A percentile compares a stretch with the other conserved stretches of the same genome.
Conservation (phyloP, 2,888 invertebrate genomes). For the Plebejus melissa region DNA sequence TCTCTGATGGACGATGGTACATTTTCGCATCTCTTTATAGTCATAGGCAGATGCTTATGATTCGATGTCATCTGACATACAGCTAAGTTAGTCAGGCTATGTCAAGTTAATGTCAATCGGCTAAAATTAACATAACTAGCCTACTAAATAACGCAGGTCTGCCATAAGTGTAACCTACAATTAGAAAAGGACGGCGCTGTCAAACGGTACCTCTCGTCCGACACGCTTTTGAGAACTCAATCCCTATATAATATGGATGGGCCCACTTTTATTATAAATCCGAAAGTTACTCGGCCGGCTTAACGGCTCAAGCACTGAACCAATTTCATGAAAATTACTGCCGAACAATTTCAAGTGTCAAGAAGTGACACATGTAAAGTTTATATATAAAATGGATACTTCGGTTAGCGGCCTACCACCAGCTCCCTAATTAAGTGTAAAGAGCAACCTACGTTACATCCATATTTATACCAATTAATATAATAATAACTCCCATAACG, state of each 20-base stretch:
- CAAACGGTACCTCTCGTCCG: not conserved
- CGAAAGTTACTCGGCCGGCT: conserved; percentile 15
- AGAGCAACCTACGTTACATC: not conserved
- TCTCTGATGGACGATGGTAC: too few relatives aligned
- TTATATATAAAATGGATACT: not conserved
- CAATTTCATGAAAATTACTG: conserved; percentile 15
- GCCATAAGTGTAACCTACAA: not conserved
- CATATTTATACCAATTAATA: too few relatives aligned
- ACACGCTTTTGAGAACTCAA: conserved; percentile 18
- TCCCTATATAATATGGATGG: conserved; percentile 17
- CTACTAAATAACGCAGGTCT: too few relatives aligned
- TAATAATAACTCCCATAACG: too few relatives aligned
- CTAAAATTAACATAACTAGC: too few relatives aligned
- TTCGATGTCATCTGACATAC: too few relatives aligned
- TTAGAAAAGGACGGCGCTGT: conserved; percentile 3
- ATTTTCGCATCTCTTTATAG: too few relatives aligned
- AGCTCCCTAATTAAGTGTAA: not conserved
- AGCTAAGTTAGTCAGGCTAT: too few relatives aligned
- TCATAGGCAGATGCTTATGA: too few relatives aligned
- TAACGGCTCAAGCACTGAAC: conserved; percentile 19
- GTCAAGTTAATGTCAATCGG: not conserved
- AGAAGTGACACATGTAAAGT: conserved; percentile 15
- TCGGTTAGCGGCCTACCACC: not conserved
- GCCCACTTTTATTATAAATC: conserved; percentile 17
- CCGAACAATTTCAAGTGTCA: conserved; percentile 18